Conservation (phyloP, 2,113 vertebrate genomes). For the Psittacus erithacus region DNA sequence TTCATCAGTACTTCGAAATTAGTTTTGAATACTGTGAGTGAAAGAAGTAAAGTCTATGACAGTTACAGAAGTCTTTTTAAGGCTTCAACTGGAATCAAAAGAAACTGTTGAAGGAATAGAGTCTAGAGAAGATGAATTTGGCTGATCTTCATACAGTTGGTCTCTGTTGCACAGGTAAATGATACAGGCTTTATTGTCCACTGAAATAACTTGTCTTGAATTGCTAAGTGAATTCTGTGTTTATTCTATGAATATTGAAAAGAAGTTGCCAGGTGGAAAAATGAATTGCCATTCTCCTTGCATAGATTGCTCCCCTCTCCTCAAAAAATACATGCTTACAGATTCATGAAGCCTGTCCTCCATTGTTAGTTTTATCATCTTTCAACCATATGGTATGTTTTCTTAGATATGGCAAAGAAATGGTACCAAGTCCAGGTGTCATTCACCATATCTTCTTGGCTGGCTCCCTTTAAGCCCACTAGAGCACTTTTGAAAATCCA, state of each 20-base stretch:
- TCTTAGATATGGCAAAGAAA: not conserved
- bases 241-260: conserved; percentile 25
- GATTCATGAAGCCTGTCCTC: not conserved
- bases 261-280: conserved; percentile 35
- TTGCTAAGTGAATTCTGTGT: conserved; percentile 22
- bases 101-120: not conserved
- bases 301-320: not conserved
- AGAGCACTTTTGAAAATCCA: conserved; percentile 1
- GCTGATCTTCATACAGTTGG: not conserved
- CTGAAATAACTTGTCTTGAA: not conserved
- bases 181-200: not conserved
- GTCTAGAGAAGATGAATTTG: not conserved
- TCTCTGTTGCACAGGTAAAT: not conserved
- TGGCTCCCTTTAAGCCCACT: not conserved
- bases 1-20: not conserved
- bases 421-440: not conserved
- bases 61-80: not conserved
- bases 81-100: not conserved
- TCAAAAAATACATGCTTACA: not conserved
- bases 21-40: not conserved
- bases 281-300: not conserved
- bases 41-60: not conserved
- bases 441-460: not conserved
- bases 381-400: conserved; percentile 24
- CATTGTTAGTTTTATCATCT: conserved; percentile 63